These are phyloP conservation scores for Coreoperca whiteheadi DNA, from an alignment of 2,113 vertebrate species.

Conservation along the genomic window DNA sequence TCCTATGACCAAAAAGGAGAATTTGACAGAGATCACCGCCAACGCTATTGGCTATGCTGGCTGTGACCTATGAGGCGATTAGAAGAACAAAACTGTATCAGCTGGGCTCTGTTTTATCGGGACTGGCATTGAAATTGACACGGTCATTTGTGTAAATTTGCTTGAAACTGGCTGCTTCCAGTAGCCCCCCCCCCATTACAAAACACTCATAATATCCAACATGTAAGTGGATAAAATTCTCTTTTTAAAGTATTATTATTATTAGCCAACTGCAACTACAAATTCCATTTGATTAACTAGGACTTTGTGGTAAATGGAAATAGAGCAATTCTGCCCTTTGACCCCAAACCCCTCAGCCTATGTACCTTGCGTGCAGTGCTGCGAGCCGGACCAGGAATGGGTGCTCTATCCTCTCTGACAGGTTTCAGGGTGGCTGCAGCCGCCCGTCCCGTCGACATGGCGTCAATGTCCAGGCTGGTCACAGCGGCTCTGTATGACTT, in stretches of 20 bases:
- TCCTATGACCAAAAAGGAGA: slow-evolving; percentile 52
- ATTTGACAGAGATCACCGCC: slow-evolving; percentile 21
- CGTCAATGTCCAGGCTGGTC: slow-evolving; percentile 71
- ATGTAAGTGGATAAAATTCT: neutral
- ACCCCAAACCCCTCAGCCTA: accelerated
- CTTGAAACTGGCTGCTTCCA: neutral
- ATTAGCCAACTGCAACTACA: neutral
- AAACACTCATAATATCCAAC: neutral
- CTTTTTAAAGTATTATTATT: neutral
- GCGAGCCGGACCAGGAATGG: slow-evolving; percentile 50
- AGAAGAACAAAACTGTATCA: slow-evolving; percentile 3
- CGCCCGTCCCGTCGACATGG: neutral
- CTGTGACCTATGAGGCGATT: slow-evolving; percentile 10
- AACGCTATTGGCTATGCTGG: neutral
- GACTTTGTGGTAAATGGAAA: neutral
- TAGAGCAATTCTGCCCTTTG: neutral
- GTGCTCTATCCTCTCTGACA: slow-evolving; percentile 67
- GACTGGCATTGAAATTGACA: neutral
- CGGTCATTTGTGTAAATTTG: neutral
- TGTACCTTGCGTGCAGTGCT: slow-evolving; percentile 74
- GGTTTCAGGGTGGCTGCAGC: slow-evolving; percentile 74
- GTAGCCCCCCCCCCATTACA: neutral
- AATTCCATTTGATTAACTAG: neutral
- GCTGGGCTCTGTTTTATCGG: neutral
- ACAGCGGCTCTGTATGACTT: slow-evolving; percentile 93